Conservation (phyloP, 1,140 invertebrate genomes). For the Drosophila sechellia region DNA sequence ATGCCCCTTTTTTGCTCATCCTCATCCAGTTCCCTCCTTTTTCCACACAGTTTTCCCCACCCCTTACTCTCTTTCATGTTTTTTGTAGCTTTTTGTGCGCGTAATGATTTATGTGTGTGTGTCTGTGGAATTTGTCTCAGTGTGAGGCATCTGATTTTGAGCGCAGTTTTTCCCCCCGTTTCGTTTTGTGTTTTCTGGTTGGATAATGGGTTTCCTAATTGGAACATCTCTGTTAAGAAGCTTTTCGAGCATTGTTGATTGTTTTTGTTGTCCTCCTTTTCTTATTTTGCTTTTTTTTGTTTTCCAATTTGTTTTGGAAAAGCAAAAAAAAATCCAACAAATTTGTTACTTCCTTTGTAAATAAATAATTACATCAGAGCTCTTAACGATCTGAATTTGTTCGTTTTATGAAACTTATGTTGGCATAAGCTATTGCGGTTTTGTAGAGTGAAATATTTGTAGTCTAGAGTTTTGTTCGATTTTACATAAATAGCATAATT, state of each 20-base stretch:
- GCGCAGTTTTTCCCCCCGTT: conserved; percentile 53
- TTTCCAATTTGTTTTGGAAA: conserved; percentile 1
- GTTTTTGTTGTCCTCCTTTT: conserved; percentile 38
- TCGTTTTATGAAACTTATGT: too few relatives aligned
- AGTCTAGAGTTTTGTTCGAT: too few relatives aligned
- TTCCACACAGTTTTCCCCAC: conserved; percentile 6
- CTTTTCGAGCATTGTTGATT: conserved; percentile 41
- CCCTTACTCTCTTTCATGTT: conserved; percentile 18
- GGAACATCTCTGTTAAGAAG: conserved; percentile 47
- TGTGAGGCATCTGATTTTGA: conserved; percentile 69
- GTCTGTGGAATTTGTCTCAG: conserved; percentile 11
- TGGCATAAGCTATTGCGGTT: too few relatives aligned
- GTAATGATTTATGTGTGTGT: conserved; percentile 61
- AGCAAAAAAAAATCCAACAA: conserved; percentile 15
- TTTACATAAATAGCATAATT: too few relatives aligned
- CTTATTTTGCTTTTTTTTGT: conserved; percentile 1
- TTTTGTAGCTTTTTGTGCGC: conserved; percentile 39
- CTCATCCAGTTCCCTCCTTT: conserved; percentile 17
- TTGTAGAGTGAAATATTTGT: too few relatives aligned
- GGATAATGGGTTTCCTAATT: conserved; percentile 59
- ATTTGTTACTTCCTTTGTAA: conserved; percentile 19
- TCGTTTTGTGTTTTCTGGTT: conserved; percentile 42
- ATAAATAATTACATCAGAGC: conserved; percentile 13
- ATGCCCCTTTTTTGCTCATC: conserved; percentile 19
- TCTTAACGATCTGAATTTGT: background rate